Conservation (phyloP, 2,113 vertebrate genomes). For the Podarcis cretensis region DNA sequence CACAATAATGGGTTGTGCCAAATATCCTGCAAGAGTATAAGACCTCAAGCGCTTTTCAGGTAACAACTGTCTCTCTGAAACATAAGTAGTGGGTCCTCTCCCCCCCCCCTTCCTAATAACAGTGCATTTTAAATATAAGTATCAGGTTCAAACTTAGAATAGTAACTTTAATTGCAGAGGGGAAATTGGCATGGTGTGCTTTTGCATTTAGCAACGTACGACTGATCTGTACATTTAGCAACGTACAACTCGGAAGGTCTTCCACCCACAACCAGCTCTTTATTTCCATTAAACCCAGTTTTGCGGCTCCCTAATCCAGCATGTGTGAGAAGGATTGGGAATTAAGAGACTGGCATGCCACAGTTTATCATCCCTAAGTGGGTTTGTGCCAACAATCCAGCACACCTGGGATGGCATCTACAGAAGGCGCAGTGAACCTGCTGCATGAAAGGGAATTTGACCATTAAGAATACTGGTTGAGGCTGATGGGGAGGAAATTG, state of each 20-base stretch:
- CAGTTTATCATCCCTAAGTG: not conserved
- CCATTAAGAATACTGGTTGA: no score
- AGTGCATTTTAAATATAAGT: slow-evolving; percentile 29
- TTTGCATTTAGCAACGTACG: not conserved
- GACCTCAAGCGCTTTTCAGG: slow-evolving; percentile 54
- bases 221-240: no score
- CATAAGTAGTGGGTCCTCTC: not conserved
- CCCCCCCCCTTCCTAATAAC: slow-evolving; percentile 12
- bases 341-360: not conserved
- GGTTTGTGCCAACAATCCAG: not conserved
- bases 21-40: slow-evolving; percentile 67
- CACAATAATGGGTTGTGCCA: slow-evolving; percentile 77
- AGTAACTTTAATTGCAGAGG: slow-evolving; percentile 56
- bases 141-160: slow-evolving; percentile 50
- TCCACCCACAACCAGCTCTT: not conserved
- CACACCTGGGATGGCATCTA: no score
- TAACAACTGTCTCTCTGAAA: slow-evolving; percentile 58
- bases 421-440: no score
- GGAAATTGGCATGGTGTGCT: slow-evolving; percentile 15
- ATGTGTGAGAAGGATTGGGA: not conserved
- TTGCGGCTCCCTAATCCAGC: not conserved
- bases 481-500: no score
- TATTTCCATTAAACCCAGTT: not conserved
- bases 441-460: no score
- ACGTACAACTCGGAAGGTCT: not conserved